Base-by-base conservation (phyloP, 1,140 invertebrate species). In the Hirudo medicinalis region DNA sequence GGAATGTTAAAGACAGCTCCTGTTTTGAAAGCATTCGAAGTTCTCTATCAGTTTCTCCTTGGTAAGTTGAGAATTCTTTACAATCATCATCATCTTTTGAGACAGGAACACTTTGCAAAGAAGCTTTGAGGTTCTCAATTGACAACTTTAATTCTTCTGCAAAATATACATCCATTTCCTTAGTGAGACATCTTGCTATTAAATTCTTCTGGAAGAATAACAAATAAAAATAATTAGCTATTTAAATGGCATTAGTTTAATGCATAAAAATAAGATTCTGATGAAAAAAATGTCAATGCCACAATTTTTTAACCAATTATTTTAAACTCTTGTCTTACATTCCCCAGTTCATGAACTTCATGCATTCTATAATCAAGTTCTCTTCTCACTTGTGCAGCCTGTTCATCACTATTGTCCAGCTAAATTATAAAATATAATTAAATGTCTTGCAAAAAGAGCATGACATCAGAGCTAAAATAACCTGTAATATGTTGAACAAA, bases 111-210 rank as follows among this genome's bases (percentile, higher is more conserved):
- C 92, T 96, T 85, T 99, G 97, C 79, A 99, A 85, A 86, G 99
- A 99, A 69, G 91, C 91, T 92, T 99, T 99, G 76, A 99, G 85
- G 73, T 94, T 85, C 84, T 97, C 99, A 82, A 99, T 97, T 74
- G 93, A 94, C 74, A 92, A 89, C 83, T 96, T 94, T 74, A 97
- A 85, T 83, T 99, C 97, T 85, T 99, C 96, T 75, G 98, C 90
- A 84, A 97, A 99, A 77, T 99, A 87, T 66, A 91, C 94, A 84
- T 99, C 96, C 97, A 99, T 99, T 85, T 99, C 96, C 87, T 99
- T 99, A 69, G 98, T 86, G 69, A 99, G 93, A 87, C 99, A 99
- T 84, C 93, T 95, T 74, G 72, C 57, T 22, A 25, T n/a, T 15
- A 13, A 63, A 63, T 25, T 25, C 0, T 32, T 25, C 29, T 63